Evolutionary conservation across 2,888 invertebrate genomes (phyloP), one percentile per base, ranked within the genome.

Genomic region (Hermodice carunculata): DNA sequence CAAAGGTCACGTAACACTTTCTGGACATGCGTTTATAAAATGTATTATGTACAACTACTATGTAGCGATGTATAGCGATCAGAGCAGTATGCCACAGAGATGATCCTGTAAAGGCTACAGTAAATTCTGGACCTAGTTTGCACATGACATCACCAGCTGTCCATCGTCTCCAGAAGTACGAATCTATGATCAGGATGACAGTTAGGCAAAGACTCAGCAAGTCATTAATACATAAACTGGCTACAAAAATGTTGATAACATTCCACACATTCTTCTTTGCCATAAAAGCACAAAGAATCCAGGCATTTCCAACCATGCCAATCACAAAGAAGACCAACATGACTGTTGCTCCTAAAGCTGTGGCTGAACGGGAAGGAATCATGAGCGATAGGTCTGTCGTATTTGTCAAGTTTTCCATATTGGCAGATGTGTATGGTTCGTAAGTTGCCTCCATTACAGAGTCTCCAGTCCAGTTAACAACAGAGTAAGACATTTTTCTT

Each of bases 41-140:
- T 31, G 64, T 76, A 67, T 82, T 82, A 63, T 82, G 81, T 22
- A 79, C 79, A 24, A 84, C 84, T 1, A 84, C 83, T 37, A 84
- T 78, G 28, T 83, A 79, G 5, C 84, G 74, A 66, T 84, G 84
- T 19, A 84, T 79, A 31, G 82, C 81, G 43, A 84, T 83, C 37
- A 84, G 77, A 5, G 81, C 83, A 5, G 83, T 81, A 61, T 84
- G 84, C 82, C 83, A 83, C 5, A 84, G 70, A 1, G 81, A 81
- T 1, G 79, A 81, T 0, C 83, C 82, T 76, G 82, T 81, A 11
- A 84, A 70, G 28, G 81, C 74, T 14, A 83, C 80, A 4, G 79
- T 80, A 61, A 83, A 79, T 66, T 83, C 83, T 19, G 81, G 81
- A 37, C 79, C 75, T 49, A 82, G 67, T 68, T 81, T 80, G 69